Base-by-base conservation (phyloP, 2,797 vertebrate species). In the Centropyge bicolor region DNA sequence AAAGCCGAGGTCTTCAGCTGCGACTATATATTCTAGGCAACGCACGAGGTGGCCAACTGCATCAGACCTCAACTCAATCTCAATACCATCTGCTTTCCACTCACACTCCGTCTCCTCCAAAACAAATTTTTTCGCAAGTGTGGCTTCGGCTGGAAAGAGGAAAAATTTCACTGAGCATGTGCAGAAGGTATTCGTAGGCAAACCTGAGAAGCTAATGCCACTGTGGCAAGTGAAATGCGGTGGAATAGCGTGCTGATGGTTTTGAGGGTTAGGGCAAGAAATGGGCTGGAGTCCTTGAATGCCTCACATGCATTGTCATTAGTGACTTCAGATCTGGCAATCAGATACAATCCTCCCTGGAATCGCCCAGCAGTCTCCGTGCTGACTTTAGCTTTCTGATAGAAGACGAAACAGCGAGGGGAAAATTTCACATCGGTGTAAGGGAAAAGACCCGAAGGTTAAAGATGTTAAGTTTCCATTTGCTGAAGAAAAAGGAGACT, bases 391-490 rank as follows among this genome's bases (percentile, higher is more conserved):
- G 74, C 66, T 65, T 72, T 80, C 40, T 16, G 62, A 76, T 27
- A 9, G 46, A 82, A 75, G 78, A 74, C 11, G 12, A 87, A 74
- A 41, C 73, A 40, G 68, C 19, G 0, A 79, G 52, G 43, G 68
- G 78, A 83, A 68, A 79, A 78, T 78, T 78, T 88, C 73, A 70
- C 81, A 77, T 74, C 45, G 41, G 61, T 27, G 35, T 45, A 68
- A 69, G 61, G 61, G 70, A 83, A 83, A 86, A 89, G 78, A 76
- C 73, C 74, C 35, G 73, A 77, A 69, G 86, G 85, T 87, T 86
- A 84, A 80, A 87, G 86, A 89, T 90, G 89, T 61, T 78, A 85
- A 91, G 81, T 94, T 94, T 93, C 93, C 91, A 93, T 88, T 93
- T 64, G 86, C 81, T 86, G 83, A 66, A 83, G 89, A 87, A 91